These are phyloP conservation scores for Allobates femoralis DNA, from an alignment of 2,797 vertebrate species.

Conservation along the genomic window DNA sequence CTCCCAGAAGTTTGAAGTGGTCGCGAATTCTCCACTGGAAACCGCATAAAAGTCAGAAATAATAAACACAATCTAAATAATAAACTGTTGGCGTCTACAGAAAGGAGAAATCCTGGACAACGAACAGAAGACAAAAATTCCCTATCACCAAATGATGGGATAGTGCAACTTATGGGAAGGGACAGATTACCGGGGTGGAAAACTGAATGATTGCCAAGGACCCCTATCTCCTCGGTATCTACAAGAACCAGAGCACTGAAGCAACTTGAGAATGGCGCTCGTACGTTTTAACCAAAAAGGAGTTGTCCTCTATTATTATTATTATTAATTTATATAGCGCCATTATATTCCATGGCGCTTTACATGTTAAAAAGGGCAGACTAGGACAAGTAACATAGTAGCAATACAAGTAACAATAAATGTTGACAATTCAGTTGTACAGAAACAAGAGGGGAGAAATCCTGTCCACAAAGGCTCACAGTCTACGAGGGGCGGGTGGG, in stretches of 20 bases:
- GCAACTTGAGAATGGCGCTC: neutral
- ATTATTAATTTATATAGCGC: too few relatives aligned
- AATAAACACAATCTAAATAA: neutral
- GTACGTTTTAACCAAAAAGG: neutral
- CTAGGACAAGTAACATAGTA: too few relatives aligned
- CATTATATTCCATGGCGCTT: too few relatives aligned
- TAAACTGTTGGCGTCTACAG: neutral
- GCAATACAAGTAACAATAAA: too few relatives aligned
- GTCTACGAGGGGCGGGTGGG: too few relatives aligned
- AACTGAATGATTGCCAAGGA: neutral
- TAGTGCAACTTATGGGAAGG: neutral
- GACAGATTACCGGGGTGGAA: neutral
- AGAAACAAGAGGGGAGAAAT: too few relatives aligned
- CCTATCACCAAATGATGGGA: neutral
- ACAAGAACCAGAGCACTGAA: neutral
- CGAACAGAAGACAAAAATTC: neutral
- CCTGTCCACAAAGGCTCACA: too few relatives aligned
- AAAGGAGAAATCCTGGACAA: neutral
- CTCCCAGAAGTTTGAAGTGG: slow-evolving; percentile 14
- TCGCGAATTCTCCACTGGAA: neutral
- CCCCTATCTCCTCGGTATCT: neutral
- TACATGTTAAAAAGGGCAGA: too few relatives aligned
- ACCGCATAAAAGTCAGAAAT: neutral
- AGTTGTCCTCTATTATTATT: too few relatives aligned
- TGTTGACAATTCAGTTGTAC: too few relatives aligned